Percentiles rank a stretch among this genome's conserved stretches.
These are phyloP conservation scores for Haliclona indistincta DNA, from an alignment of 37 sponge, comb jelly and placozoan species.

Conservation along the genomic window DNA sequence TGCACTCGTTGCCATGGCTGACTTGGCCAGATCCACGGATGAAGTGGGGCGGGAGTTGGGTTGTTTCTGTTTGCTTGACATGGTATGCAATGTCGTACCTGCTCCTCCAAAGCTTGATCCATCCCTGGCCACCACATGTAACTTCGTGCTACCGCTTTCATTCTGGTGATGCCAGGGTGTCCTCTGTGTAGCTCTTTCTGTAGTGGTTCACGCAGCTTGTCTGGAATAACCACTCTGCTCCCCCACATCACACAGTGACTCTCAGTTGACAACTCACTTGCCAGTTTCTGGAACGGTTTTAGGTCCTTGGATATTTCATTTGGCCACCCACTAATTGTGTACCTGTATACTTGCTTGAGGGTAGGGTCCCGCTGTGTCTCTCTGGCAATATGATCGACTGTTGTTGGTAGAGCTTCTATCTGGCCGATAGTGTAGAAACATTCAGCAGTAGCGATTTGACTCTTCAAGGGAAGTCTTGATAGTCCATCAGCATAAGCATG, in stretches of 20 bases:
- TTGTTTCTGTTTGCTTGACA: constrained; percentile 5
- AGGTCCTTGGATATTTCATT: constrained; percentile 5
- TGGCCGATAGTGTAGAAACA: neutral
- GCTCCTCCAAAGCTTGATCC: constrained; percentile 24
- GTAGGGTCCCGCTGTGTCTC: constrained; percentile 42
- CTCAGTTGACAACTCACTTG: constrained; percentile 30
- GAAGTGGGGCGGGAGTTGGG: constrained; percentile 38
- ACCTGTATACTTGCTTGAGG: constrained; percentile 42
- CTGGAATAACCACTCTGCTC: constrained; percentile 31
- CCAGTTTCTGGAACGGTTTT: neutral
- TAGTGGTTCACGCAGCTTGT: constrained; percentile 5
- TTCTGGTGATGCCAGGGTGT: constrained; percentile 22
- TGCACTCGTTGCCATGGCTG: constrained; percentile 47
- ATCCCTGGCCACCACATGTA: constrained; percentile 51
- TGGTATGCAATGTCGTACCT: neutral
- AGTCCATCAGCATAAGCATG: constrained; percentile 67
- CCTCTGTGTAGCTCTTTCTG: constrained; percentile 29
- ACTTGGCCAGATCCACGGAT: constrained; percentile 42
- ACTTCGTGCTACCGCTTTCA: constrained; percentile 35
- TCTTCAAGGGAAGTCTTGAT: constrained; percentile 63
- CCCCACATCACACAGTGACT: constrained; percentile 36
- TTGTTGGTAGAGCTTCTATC: constrained; percentile 5
- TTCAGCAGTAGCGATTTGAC: too few species aligned
- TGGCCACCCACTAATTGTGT: constrained; percentile 44
- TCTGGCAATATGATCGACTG: neutral